A percentile compares a stretch with the other conserved stretches of the same genome.
Conservation (phyloP, 2,888 invertebrate species). For the Perdita meconis region DNA sequence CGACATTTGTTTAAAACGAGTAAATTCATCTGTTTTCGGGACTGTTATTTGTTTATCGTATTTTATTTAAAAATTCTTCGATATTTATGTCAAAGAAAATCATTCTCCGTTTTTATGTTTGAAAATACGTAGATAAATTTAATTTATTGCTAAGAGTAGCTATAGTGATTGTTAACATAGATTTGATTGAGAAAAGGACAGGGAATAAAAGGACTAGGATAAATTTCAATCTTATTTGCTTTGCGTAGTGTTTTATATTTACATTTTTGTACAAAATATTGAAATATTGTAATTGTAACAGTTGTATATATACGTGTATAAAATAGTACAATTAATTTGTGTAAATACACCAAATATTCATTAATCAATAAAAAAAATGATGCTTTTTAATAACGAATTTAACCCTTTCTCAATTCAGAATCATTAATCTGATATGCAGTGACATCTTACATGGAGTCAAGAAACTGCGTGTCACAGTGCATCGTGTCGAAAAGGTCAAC, state of each 20-base stretch:
- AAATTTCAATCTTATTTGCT: neutral
- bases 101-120: too few species aligned
- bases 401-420: slow-evolving; percentile 18
- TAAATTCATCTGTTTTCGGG: slow-evolving; percentile 18
- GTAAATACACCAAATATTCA: too few species aligned
- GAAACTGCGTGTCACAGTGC: neutral
- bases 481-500: slow-evolving; percentile 32
- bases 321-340: neutral
- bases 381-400: too few species aligned
- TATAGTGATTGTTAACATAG: too few species aligned
- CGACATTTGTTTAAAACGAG: neutral
- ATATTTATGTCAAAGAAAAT: too few species aligned
- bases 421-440: neutral
- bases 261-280: neutral
- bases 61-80: neutral
- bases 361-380: too few species aligned
- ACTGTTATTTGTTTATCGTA: slow-evolving; percentile 13
- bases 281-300: neutral
- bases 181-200: too few species aligned
- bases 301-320: too few species aligned
- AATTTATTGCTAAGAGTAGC: too few species aligned
- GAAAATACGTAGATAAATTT: too few species aligned
- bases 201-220: neutral
- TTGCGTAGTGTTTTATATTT: neutral
- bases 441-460: slow-evolving; percentile 40